These are phyloP conservation scores for Regulus satrapa DNA, from an alignment of 2,113 vertebrate species.

Conservation along the genomic window DNA sequence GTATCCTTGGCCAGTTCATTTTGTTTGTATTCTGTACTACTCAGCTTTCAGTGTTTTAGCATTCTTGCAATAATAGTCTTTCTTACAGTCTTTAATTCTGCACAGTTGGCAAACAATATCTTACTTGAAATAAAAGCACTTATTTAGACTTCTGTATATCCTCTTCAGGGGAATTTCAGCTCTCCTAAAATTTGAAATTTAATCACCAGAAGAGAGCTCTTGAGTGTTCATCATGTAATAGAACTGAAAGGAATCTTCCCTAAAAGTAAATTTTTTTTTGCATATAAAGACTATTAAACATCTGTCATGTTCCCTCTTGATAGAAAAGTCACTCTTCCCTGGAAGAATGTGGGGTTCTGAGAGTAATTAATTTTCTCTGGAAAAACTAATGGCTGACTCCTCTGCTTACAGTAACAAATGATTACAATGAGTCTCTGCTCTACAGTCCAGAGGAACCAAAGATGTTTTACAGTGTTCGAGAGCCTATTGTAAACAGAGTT, in stretches of 20 bases:
- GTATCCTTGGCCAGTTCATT: background rate
- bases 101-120: background rate
- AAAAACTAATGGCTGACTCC: constrained; percentile 8
- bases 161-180: background rate
- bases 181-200: background rate
- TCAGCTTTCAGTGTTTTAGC: background rate
- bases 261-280: background rate
- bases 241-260: background rate
- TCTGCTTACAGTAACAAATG: constrained; percentile 81
- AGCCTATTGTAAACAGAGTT: constrained; percentile 93
- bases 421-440: constrained; percentile 89
- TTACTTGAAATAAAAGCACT: background rate
- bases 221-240: background rate
- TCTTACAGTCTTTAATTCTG: background rate
- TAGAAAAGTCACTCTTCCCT: background rate
- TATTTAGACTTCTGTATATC: background rate
- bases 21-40: background rate
- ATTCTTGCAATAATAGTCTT: background rate
- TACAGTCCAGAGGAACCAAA: constrained; percentile 89
- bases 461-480: constrained; percentile 93
- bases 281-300: background rate
- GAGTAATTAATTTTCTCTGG: background rate
- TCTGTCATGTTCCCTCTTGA: background rate
- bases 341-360: background rate
- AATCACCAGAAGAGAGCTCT: background rate